Evolutionary conservation across 2,113 vertebrate genomes (phyloP).

Genomic region (Gambusia holbrooki): DNA sequence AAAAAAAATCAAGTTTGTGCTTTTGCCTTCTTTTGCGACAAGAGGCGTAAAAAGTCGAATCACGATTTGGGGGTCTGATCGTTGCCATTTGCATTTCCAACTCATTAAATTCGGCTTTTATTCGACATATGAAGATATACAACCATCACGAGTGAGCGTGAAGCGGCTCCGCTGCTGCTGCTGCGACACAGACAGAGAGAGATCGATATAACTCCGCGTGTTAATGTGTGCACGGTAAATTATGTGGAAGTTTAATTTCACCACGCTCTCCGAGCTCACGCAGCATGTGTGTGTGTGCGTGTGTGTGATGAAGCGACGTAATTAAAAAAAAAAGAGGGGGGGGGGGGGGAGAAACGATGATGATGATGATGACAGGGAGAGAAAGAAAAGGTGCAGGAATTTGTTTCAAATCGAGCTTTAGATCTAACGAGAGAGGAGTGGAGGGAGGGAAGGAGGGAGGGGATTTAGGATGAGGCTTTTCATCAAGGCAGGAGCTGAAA

Average conservation of each 20-base stretch:
- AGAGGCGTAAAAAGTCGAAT: background rate
- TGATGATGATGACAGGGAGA: background rate
- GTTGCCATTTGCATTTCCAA: background rate
- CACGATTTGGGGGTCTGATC: background rate
- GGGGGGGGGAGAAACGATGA: background rate
- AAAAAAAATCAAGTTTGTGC: background rate
- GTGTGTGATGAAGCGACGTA: background rate
- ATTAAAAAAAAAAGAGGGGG: constrained; percentile 1
- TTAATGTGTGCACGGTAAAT: constrained; percentile 3
- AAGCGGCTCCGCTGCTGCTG: background rate
- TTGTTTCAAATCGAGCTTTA: constrained; percentile 17
- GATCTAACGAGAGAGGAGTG: constrained; percentile 19
- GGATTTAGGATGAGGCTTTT: constrained; percentile 39
- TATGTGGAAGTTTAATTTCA: constrained; percentile 37
- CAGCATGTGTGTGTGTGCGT: too few species aligned
- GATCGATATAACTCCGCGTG: constrained; percentile 40
- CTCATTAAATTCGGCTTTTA: background rate
- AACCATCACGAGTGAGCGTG: constrained; percentile 43
- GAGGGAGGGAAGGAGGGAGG: too few species aligned
- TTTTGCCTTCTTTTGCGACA: background rate
- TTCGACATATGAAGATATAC: background rate
- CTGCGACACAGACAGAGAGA: constrained; percentile 23
- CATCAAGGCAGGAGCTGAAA: constrained; percentile 19
- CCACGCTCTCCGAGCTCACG: background rate
- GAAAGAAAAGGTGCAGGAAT: constrained; percentile 2